phyloP scores from a whole-genome alignment of 2,797 vertebrate species.

The Sebastes melanostomus region DNA sequence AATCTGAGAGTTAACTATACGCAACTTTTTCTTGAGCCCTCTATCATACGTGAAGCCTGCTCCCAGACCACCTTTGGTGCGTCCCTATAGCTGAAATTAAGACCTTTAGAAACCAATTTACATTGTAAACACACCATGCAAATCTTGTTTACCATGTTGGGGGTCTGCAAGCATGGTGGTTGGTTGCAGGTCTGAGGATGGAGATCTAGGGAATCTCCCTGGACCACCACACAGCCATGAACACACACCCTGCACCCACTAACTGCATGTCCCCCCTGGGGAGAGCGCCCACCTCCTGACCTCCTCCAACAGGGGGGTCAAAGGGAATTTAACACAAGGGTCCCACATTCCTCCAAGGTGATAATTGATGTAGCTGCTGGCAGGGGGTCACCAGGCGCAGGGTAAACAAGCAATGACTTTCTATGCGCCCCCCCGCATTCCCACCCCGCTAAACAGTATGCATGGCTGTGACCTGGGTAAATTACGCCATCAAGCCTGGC shows the following conservation, averaged over 20 bases:
- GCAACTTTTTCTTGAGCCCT: not conserved
- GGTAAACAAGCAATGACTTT: constrained; percentile 80
- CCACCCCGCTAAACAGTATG: constrained; percentile 62
- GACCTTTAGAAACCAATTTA: constrained; percentile 67
- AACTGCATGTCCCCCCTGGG: constrained; percentile 64
- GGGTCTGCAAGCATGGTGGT: constrained; percentile 47
- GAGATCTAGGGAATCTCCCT: constrained; percentile 53
- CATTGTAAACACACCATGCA: constrained; percentile 76
- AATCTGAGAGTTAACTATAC: not conserved
- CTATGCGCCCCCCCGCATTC: constrained; percentile 24
- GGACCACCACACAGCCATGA: constrained; percentile 42
- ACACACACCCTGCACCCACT: constrained; percentile 67
- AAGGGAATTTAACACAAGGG: constrained; percentile 84
- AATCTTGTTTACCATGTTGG: constrained; percentile 70
- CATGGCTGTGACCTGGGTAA: constrained; percentile 72
- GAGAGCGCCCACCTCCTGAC: constrained; percentile 78
- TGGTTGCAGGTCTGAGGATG: constrained; percentile 37
- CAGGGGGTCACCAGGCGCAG: constrained; percentile 81
- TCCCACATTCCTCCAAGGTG: constrained; percentile 88
- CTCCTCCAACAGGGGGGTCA: constrained; percentile 82
- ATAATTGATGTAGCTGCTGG: constrained; percentile 85
- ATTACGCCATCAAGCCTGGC: constrained; percentile 68
- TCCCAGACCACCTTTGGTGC: constrained; percentile 52
- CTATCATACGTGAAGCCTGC: not conserved
- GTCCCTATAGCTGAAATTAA: constrained; percentile 58